Conservation (phyloP, 92 coral and sea anemone species). For the Montipora capitata region DNA sequence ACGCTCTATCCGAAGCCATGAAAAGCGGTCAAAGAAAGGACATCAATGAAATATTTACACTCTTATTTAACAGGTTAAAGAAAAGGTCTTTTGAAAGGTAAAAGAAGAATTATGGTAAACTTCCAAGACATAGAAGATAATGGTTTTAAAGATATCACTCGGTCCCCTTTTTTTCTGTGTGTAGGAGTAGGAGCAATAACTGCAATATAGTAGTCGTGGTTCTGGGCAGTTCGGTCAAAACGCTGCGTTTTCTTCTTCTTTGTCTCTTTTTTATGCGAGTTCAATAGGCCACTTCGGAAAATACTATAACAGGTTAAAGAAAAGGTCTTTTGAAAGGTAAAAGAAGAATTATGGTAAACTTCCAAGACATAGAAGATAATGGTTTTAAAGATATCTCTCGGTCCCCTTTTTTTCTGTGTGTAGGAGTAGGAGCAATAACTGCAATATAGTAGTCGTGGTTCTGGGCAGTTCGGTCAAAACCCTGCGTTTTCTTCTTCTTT, state of each 20-base stretch:
- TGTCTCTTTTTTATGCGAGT: no score
- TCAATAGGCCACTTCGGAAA: no score
- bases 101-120: neutral
- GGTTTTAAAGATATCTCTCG: neutral
- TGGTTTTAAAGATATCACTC: neutral
- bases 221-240: no score
- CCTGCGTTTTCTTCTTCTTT: no score
- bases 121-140: neutral
- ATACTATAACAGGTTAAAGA: conserved; percentile 37
- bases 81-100: conserved; percentile 56
- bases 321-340: conserved; percentile 56
- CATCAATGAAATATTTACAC: conserved; percentile 37
- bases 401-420: no score
- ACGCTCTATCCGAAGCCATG: conserved; percentile 67
- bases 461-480: no score
- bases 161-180: no score
- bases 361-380: neutral
- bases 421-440: no score
- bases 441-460: no score
- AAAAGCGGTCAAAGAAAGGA: conserved; percentile 62
- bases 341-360: neutral
- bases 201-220: no score
- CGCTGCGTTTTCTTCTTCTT: no score
- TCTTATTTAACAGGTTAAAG: conserved; percentile 56
- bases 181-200: no score